Base-by-base conservation (phyloP, 2,888 invertebrate species). In the Megastigmus dorsalis region DNA sequence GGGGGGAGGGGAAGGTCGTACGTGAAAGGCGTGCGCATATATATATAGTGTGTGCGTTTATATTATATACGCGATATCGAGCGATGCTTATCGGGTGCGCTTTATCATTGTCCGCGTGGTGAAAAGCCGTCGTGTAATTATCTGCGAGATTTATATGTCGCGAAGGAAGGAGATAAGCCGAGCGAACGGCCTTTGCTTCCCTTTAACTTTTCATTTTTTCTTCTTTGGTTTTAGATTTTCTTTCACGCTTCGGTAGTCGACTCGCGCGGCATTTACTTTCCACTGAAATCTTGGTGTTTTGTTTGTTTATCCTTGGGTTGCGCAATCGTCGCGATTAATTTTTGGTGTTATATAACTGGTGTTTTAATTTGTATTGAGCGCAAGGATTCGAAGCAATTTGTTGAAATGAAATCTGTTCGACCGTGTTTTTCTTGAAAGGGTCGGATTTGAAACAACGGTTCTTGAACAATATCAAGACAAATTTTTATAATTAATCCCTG, bases 71-170 rank as follows among this genome's bases (percentile, higher is more conserved):
- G 23, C 30, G 18, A 18, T 28, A 10, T 18, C 3, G n/a, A 13
- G 9, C 33, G 69, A 52, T 63, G 20, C 62, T 60, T 60, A 62
- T 69, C 54, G 3, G n/a, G 2, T 5, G 41, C 45, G 41, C 33
- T 72, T 65, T 66, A 72, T 66, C 65, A 59, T 26, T 66, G 50
- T 65, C 59, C 38, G 4, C 10, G 23, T n/a, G 30, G 23, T 15
- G 52, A 63, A 63, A 55, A 45, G 60, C 30, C 43, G 54, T 33
- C 50, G 57, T 10, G 20, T 48, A 59, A 63, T 65, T 71, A 71
- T 71, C 65, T 30, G 57, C 57, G 45, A 71, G 65, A 65, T 71
- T 65, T 59, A 65, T 71, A 55, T 9, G 28, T 57, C 62, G n/a
- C n/a, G 13, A 26, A 41, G 52, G 43, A 10, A 38, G 0, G 28